Conservation (phyloP, 2,797 vertebrate genomes). For the Taenioides sp. region DNA sequence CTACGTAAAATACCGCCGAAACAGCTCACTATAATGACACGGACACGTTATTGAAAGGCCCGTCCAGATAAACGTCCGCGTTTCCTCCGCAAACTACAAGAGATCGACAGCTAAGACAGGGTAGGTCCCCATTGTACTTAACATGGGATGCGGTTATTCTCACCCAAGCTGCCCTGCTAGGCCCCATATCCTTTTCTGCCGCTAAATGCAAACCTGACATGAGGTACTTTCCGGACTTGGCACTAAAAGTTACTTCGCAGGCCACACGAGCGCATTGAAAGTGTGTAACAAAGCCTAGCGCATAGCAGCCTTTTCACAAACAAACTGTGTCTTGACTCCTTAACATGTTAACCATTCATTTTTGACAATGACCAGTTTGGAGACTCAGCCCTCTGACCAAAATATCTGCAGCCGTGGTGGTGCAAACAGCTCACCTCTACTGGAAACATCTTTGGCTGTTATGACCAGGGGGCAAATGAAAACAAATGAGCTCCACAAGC, state of each 20-base stretch:
- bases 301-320: conserved; percentile 28
- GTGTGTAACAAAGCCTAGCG: conserved; percentile 25
- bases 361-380: conserved; percentile 61
- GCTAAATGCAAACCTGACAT: conserved; percentile 66
- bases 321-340: conserved; percentile 32
- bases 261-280: conserved; percentile 12
- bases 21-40: conserved; percentile 75
- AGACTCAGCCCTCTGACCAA: conserved; percentile 53
- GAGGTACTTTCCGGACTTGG: conserved; percentile 56
- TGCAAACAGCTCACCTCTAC: conserved; percentile 40
- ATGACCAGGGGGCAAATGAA: conserved; percentile 51
- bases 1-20: conserved; percentile 72
- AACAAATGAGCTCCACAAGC: conserved; percentile 62
- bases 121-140: conserved; percentile 80
- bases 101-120: conserved; percentile 75
- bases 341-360: conserved; percentile 55
- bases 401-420: conserved; percentile 45
- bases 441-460: conserved; percentile 42
- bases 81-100: conserved; percentile 72
- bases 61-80: conserved; percentile 76
- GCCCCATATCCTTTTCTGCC: conserved; percentile 75
- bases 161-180: conserved; percentile 78
- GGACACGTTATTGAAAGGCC: conserved; percentile 77
- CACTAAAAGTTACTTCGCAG: conserved; percentile 34
- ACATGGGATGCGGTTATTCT: conserved; percentile 82